Base-by-base conservation (phyloP, 2,113 vertebrate genomes). In the Cepphus grylle region DNA sequence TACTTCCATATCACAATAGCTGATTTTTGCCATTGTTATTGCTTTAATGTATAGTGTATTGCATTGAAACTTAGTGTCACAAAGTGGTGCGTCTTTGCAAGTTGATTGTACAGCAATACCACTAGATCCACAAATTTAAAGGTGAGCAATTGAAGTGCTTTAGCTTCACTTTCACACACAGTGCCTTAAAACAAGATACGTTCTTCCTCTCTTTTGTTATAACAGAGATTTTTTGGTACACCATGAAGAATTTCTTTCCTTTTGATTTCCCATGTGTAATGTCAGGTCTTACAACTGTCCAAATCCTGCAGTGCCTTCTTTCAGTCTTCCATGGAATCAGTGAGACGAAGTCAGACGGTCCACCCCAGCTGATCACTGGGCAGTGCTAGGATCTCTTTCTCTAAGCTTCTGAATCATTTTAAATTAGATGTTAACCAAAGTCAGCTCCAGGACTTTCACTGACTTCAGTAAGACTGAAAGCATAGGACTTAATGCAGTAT, bases 291-390 rank as follows among this genome's bases (percentile, higher is more conserved):
- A 61, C 1, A 65, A 5, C n/a, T 83, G 15, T 63, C 59, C 30
- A 55, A 26, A 67, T 72, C 52, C 36, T 79, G 11, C 49, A 59
- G 29, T 76, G 14, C 27, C 34, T 56, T 50, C 47, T 86, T 91
- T 78, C 27, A 76, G 23, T 70, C 63, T 90, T 63, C 23, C 21
- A 5, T 34, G 32, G 56, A 74, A 74, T n/a, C 34, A 34, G 29
- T 58, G 45, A 86, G 23, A 63, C 26, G 2, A 50, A 45, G 43
- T 81, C 38, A 59, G 20, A 45, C 12, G 25, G 7, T 32, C 12
- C 11, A 47, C 11, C 21, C 15, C 5, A 1, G 6, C 0, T 53
- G 23, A 49, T 74, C 3, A 2, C 40, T 36, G 9, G 47, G 26
- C 20, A 15, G 17, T 32, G 20, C 34, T 84, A 56, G 10, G 16